Percentiles rank a stretch among this genome's conserved stretches.
Conservation (phyloP, 2,113 vertebrate species). For the Heliornis fulica region DNA sequence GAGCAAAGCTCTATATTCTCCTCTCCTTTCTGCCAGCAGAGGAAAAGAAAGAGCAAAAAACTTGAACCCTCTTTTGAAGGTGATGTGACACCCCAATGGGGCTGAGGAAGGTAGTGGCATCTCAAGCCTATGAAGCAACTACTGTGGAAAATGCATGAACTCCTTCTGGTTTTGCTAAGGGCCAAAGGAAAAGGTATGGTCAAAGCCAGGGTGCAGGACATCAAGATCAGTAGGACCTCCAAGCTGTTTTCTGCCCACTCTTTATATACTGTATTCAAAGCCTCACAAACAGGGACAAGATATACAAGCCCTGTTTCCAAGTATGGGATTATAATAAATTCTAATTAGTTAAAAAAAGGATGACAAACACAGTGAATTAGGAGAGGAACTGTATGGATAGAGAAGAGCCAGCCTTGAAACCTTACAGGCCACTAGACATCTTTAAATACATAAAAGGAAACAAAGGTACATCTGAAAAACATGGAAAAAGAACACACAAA, state of each 20-base stretch:
- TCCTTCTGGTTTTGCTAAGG: not conserved
- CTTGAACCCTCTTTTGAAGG: not conserved
- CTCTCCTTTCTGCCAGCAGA: not conserved
- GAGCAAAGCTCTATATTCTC: not conserved
- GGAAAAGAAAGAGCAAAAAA: not conserved
- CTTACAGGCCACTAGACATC: not conserved
- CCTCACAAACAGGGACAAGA: not conserved
- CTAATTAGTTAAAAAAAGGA: not conserved
- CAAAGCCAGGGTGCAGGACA: not conserved
- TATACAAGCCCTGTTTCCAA: not conserved
- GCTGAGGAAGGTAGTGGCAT: not conserved
- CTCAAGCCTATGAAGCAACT: not conserved
- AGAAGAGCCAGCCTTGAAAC: not conserved
- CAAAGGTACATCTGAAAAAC: not conserved
- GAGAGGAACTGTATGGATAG: not conserved
- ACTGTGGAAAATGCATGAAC: not conserved
- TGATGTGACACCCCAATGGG: rapidly evolving
- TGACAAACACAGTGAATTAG: not conserved
- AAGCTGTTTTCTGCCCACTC: not conserved
- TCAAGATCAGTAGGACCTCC: not conserved
- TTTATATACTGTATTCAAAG: not conserved
- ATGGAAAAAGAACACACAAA: not conserved
- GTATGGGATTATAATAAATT: not conserved
- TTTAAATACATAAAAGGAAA: not conserved
- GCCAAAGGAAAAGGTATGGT: not conserved